Percentiles rank a stretch among this genome's conserved stretches.
Conservation (phyloP, 2,113 vertebrate genomes). For the Trichomycterus rosablanca region DNA sequence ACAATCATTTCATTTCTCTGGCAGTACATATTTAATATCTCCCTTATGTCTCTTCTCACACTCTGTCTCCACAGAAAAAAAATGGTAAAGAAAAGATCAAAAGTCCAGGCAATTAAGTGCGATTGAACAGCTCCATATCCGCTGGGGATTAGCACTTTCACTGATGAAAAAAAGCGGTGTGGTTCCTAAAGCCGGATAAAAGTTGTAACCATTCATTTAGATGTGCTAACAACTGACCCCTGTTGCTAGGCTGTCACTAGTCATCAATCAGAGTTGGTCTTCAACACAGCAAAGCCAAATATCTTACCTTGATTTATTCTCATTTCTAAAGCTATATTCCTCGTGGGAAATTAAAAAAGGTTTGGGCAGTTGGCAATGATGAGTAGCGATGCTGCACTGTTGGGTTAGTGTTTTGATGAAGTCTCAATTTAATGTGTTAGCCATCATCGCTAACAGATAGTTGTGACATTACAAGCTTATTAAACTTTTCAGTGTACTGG, state of each 20-base stretch:
- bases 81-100: too few relatives aligned
- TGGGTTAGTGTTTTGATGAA: conserved; percentile 1
- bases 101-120: conserved; percentile 39
- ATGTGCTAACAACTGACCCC: conserved; percentile 30
- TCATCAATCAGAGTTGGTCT: conserved; percentile 36
- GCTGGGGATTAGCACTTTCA: conserved; percentile 22
- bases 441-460: neutral
- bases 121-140: conserved; percentile 33
- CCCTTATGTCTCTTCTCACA: too few relatives aligned
- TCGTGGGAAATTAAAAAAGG: too few relatives aligned
- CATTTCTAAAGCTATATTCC: too few relatives aligned
- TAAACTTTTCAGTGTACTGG: too few relatives aligned
- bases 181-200: conserved; percentile 37
- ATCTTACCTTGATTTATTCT: too few relatives aligned
- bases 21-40: too few relatives aligned
- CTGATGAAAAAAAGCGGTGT: conserved; percentile 38
- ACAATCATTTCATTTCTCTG: too few relatives aligned
- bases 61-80: too few relatives aligned
- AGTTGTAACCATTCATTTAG: conserved; percentile 37
- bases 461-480: neutral
- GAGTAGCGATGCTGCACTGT: neutral
- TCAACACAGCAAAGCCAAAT: conserved; percentile 11
- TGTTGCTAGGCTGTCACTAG: conserved; percentile 12
- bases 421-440: neutral
- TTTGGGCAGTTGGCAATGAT: neutral